A percentile compares a stretch with the other conserved stretches of the same genome.
Evolutionary conservation across 2,797 vertebrate species (phyloP).

Genomic region (Danio kyathit): DNA sequence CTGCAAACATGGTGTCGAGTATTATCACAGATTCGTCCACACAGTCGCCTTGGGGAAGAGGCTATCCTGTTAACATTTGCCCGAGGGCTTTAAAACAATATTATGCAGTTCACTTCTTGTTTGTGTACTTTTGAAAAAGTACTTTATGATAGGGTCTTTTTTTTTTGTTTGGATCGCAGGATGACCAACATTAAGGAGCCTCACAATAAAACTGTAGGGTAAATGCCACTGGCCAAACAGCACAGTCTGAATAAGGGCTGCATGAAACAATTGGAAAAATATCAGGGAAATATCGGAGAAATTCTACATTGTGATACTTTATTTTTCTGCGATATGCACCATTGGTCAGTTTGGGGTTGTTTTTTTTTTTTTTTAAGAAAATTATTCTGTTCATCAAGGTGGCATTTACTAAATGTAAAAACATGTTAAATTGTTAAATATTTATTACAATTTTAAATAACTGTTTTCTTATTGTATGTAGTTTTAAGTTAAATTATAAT

Average conservation of each 20-base stretch:
- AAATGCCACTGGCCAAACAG: neutral
- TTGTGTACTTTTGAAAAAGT: neutral
- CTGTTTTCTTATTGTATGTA: no score
- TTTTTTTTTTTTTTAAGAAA: no score
- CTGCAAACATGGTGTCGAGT: slow-evolving; percentile 60
- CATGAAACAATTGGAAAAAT: no score
- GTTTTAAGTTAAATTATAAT: no score
- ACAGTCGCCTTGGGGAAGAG: slow-evolving; percentile 46
- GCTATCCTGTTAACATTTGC: slow-evolving; percentile 36
- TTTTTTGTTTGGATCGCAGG: neutral
- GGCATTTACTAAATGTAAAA: no score
- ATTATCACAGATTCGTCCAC: slow-evolving; percentile 55
- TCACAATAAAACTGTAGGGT: neutral
- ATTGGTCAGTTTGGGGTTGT: no score
- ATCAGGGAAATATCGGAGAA: no score
- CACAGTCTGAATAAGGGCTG: neutral
- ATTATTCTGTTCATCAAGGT: no score
- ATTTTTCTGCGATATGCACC: no score
- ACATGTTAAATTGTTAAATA: no score
- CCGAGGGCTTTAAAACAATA: slow-evolving; percentile 21
- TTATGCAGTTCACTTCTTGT: slow-evolving; percentile 19
- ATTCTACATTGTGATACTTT: no score
- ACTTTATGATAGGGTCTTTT: neutral
- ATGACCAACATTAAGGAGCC: neutral
- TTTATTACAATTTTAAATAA: no score